phyloP scores from a whole-genome alignment of 2,113 vertebrate species.

The Barnardius zonarius region DNA sequence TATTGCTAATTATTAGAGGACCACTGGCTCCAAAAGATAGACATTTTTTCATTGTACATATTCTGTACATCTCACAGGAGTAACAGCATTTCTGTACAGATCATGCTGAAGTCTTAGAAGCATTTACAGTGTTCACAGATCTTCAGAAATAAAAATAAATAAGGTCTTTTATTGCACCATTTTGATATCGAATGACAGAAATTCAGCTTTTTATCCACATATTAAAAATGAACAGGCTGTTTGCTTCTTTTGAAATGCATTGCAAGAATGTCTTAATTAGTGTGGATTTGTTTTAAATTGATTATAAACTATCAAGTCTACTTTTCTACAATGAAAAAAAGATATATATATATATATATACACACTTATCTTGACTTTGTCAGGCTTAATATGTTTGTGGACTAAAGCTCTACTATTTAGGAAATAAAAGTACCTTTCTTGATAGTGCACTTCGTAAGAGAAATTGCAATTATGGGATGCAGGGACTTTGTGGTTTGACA shows the following conservation, averaged over 20 bases:
- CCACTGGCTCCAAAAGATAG: not conserved
- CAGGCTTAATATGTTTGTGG: not conserved
- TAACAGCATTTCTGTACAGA: not conserved
- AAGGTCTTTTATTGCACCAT: not conserved
- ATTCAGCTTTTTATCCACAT: not conserved
- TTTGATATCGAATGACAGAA: not conserved
- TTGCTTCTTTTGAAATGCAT: not conserved
- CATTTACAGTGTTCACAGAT: not conserved
- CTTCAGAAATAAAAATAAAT: not conserved
- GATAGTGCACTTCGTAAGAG: not conserved
- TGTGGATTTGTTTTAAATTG: not conserved
- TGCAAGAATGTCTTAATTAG: not conserved
- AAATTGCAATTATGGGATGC: slow-evolving; percentile 30
- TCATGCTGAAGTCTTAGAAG: not conserved
- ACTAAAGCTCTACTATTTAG: not conserved
- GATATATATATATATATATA: not conserved
- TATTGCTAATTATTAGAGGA: slow-evolving; percentile 33
- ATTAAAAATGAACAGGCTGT: not conserved
- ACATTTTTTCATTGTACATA: not conserved
- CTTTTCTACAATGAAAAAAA: not conserved
- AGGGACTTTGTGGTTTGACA: slow-evolving; percentile 21
- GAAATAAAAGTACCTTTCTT: slow-evolving; percentile 1
- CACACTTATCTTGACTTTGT: not conserved
- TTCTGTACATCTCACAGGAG: not conserved
- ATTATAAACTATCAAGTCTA: not conserved